Evolutionary conservation across 2,113 vertebrate species (phyloP), one percentile per base, ranked within the genome.

Genomic region (Platichthys flesus): DNA sequence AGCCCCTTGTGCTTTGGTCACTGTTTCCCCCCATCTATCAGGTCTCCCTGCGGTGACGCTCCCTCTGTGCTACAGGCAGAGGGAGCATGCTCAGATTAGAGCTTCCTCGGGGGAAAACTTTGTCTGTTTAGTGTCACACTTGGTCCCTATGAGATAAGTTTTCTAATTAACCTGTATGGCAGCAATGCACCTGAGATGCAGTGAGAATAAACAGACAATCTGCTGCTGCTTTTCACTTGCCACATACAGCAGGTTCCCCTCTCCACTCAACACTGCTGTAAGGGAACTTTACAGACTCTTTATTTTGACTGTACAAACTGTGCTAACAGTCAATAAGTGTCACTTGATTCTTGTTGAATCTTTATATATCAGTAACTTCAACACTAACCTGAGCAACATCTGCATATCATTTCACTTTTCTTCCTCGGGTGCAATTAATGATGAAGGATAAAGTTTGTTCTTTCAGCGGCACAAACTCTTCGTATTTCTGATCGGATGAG

Each of bases 121-220:
- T 26, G 9, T 93, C 92, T 86, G 81, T 91, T 94, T 94, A 93
- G 88, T 92, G 90, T 82, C 85, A 87, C 78, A 79, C 94, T 90
- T 81, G 54, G 92, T 90, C 93, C 94, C 94, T 95, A 92, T 89
- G 88, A 96, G 96, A 97, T 97, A 96, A 93, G 95, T 96, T 97
- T 97, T 97, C 93, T 96, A 97, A 98, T 98, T 97, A 97, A 97
- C 96, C 95, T 93, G 62, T 90, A 21, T 90, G 94, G 91, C 94
- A 94, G 92, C 89, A 88, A n/a, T 81, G 79, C 94, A 91, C 85
- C 91, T 79, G 64, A 49, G 42, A 90, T 92, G 69, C 73, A 92
- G 86, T 72, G 69, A 66, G 84, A 88, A 83, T 71, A 73, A 88
- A 76, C 23, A 18, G 51, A 21, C 71, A 85, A 54, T 82, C 74